These are phyloP conservation scores for Promerops cafer DNA, from an alignment of 2,113 vertebrate species.

Conservation along the genomic window DNA sequence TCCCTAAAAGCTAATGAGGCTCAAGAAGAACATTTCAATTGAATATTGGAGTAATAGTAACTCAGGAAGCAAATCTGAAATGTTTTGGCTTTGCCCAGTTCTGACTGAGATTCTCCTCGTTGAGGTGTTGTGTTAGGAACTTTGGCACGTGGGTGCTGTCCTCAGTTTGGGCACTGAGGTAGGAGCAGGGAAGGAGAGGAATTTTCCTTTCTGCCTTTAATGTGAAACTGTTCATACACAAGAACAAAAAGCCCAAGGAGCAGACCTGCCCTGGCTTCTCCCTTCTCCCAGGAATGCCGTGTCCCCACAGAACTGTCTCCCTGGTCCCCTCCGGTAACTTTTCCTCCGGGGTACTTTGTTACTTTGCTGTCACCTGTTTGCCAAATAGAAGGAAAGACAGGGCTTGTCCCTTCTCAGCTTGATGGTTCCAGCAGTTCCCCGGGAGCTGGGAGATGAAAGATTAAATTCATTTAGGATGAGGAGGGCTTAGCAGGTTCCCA, in stretches of 20 bases:
- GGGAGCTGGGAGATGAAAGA: constrained; percentile 6
- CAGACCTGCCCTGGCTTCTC: neutral
- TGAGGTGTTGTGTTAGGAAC: accelerated
- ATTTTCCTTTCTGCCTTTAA: neutral
- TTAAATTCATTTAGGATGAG: neutral
- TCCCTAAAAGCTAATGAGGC: neutral
- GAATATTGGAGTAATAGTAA: neutral
- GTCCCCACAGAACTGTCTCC: neutral
- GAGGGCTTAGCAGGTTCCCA: neutral
- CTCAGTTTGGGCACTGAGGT: neutral
- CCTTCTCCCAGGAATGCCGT: neutral
- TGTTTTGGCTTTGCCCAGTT: neutral
- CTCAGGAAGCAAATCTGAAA: neutral
- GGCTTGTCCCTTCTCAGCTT: neutral
- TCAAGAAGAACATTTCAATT: neutral
- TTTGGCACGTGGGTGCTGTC: neutral
- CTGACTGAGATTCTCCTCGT: accelerated
- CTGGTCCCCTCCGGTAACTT: neutral
- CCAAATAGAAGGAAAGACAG: neutral
- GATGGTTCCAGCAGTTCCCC: neutral
- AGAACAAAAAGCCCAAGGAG: neutral
- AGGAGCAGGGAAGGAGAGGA: neutral
- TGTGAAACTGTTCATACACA: neutral
- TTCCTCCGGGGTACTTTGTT: neutral
- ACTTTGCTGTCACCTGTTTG: neutral